phyloP scores from a whole-genome alignment of 2,888 invertebrate species.

The Trissolcus brochymenae region DNA sequence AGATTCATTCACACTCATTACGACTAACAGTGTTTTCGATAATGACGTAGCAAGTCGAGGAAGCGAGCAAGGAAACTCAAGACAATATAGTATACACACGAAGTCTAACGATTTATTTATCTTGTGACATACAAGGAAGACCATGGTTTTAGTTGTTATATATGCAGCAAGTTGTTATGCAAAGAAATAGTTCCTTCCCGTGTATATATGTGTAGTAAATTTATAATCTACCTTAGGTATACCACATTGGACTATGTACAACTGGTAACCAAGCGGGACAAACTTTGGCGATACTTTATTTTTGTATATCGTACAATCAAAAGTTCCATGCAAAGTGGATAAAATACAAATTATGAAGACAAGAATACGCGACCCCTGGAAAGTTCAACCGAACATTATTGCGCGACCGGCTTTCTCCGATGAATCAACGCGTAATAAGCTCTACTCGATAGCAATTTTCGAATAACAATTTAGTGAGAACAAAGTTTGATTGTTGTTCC shows the following conservation, averaged over 20 bases:
- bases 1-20: too few relatives aligned
- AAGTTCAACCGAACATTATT: slow-evolving; percentile 23
- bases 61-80: slow-evolving; percentile 12
- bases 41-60: slow-evolving; percentile 16
- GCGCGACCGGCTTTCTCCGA: slow-evolving; percentile 9
- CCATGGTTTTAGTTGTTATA: slow-evolving; percentile 30
- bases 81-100: slow-evolving; percentile 25
- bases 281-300: slow-evolving; percentile 48
- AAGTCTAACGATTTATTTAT: slow-evolving; percentile 46
- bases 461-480: neutral
- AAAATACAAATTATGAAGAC: slow-evolving; percentile 47
- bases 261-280: slow-evolving; percentile 22
- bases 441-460: too few relatives aligned
- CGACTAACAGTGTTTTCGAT: neutral
- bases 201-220: slow-evolving; percentile 29
- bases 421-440: slow-evolving; percentile 19
- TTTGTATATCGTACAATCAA: slow-evolving; percentile 41
- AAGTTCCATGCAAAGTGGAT: slow-evolving; percentile 46
- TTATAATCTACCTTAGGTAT: slow-evolving; percentile 39
- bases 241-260: slow-evolving; percentile 15
- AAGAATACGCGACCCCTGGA: slow-evolving; percentile 13
- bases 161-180: slow-evolving; percentile 40
- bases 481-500: neutral
- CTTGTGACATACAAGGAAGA: slow-evolving; percentile 37
- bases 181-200: slow-evolving; percentile 42